phyloP scores from a whole-genome alignment of 2,113 vertebrate genomes.

The Aleadryas rufinucha region DNA sequence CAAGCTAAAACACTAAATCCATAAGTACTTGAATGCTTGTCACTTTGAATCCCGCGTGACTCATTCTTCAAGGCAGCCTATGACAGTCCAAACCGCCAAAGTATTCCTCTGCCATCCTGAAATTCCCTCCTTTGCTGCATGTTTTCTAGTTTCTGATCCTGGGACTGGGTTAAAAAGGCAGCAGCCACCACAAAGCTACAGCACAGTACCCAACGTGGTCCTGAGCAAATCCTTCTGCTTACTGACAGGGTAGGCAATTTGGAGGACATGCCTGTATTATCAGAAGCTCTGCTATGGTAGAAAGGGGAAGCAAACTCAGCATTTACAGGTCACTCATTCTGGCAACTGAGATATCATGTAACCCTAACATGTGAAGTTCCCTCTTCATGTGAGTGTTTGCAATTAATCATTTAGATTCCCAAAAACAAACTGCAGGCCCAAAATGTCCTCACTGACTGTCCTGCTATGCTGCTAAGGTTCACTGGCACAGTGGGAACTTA shows the following conservation, averaged over 20 bases:
- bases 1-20: not conserved
- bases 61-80: not conserved
- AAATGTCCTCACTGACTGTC: not conserved
- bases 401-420: not conserved
- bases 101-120: not conserved
- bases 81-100: not conserved
- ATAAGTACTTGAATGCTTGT: not conserved
- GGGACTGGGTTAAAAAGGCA: not conserved
- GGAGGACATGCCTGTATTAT: not conserved
- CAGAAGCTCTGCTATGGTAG: not conserved
- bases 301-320: not conserved
- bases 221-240: not conserved
- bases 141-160: not conserved
- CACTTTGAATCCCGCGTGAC: not conserved
- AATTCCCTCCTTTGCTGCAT: not conserved
- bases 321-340: not conserved
- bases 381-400: not conserved
- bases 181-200: not conserved
- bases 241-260: not conserved
- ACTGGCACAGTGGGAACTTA: not conserved
- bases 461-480: not conserved
- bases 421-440: not conserved
- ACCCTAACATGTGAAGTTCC: not conserved
- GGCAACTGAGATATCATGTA: not conserved
- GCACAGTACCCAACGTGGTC: accelerated